Conservation (phyloP, 1,140 invertebrate genomes). For the Trichomalopsis sarcophagae region DNA sequence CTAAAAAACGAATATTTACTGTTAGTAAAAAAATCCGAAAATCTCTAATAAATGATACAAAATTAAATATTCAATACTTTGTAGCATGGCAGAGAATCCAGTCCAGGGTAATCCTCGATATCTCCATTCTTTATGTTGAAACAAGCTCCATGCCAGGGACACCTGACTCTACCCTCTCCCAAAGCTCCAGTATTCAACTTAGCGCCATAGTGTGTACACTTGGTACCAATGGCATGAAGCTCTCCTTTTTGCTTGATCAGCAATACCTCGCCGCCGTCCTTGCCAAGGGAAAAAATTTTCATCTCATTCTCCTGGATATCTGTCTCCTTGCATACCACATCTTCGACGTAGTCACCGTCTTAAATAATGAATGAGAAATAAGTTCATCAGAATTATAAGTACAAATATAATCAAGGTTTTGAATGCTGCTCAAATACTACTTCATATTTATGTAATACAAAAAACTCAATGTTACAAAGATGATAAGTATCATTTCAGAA, state of each 20-base stretch:
- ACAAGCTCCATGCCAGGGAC: constrained; percentile 97
- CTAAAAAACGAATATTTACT: constrained; percentile 59
- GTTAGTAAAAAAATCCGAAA: not conserved
- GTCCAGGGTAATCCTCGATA: constrained; percentile 93
- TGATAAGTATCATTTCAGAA: not conserved
- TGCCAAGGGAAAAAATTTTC: constrained; percentile 86
- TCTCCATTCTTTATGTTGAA: constrained; percentile 93
- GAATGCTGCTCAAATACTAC: not conserved
- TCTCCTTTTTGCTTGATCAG: constrained; percentile 87
- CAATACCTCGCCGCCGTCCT: constrained; percentile 82
- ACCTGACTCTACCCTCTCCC: constrained; percentile 89
- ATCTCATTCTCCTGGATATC: constrained; percentile 91
- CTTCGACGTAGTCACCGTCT: constrained; percentile 76
- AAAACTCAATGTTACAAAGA: no score
- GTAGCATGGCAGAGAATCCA: constrained; percentile 92
- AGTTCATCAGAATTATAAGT: no score
- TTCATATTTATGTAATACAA: no score
- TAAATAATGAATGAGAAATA: not conserved
- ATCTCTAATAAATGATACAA: not conserved
- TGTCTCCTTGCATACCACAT: constrained; percentile 83
- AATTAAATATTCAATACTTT: constrained; percentile 68
- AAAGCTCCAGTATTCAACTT: constrained; percentile 88
- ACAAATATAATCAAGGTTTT: not conserved
- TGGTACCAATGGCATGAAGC: constrained; percentile 87
- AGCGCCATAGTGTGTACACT: constrained; percentile 96